A percentile compares a stretch with the other conserved stretches of the same genome.
Evolutionary conservation across 2,888 invertebrate species (phyloP).

Genomic region (Cryptus armator): DNA sequence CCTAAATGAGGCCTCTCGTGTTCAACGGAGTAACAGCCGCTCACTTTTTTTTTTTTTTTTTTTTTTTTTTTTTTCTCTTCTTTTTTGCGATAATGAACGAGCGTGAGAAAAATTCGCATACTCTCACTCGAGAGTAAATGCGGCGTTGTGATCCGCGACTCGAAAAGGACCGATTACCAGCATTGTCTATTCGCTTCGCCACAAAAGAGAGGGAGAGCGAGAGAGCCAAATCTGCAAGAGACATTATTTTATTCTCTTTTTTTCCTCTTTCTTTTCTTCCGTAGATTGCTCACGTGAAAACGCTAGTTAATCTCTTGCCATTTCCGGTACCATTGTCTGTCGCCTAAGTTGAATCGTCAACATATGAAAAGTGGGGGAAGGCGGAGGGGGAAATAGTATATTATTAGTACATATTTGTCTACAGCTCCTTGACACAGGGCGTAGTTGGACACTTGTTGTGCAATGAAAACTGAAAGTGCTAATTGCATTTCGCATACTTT

Average conservation of each 20-base stretch:
- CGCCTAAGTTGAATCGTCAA: conserved; percentile 13
- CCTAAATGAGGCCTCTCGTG: conserved; percentile 55
- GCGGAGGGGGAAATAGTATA: background rate
- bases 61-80: background rate
- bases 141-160: background rate
- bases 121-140: conserved; percentile 72
- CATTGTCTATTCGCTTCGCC: conserved; percentile 34
- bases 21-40: conserved; percentile 40
- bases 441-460: background rate
- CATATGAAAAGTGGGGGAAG: conserved; percentile 6
- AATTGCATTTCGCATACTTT: background rate
- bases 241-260: conserved; percentile 21
- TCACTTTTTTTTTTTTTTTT: conserved; percentile 60
- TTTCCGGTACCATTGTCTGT: conserved; percentile 52
- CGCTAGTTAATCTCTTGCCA: conserved; percentile 9
- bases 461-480: conserved; percentile 12
- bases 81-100: conserved; percentile 69
- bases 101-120: conserved; percentile 78
- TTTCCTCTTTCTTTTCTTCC: conserved; percentile 19
- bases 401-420: conserved; percentile 7
- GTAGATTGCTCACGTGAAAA: conserved; percentile 26
- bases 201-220: background rate
- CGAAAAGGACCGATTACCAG: conserved; percentile 40
- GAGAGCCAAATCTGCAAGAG: conserved; percentile 22
- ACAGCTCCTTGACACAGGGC: background rate